phyloP scores from a whole-genome alignment of 2,888 invertebrate genomes.

The Lucinisca nassula region DNA sequence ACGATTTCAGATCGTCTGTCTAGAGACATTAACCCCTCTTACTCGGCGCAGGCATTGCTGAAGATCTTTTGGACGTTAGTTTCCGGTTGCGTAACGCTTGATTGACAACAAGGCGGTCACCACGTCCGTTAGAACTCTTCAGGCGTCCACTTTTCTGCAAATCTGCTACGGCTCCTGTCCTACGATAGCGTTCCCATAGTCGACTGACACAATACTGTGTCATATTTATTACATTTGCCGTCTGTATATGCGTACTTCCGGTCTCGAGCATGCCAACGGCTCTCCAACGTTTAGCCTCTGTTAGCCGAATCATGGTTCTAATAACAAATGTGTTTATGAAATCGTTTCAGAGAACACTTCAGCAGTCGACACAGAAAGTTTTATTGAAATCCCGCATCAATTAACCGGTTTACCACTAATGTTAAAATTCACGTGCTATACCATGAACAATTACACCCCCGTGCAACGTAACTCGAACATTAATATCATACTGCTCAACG shows the following conservation, averaged over 20 bases:
- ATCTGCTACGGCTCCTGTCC: neutral
- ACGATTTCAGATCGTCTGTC: neutral
- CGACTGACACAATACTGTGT: neutral
- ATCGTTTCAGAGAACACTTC: neutral
- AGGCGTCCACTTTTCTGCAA: neutral
- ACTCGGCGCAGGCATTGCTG: neutral
- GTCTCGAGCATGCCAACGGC: neutral
- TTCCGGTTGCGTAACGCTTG: neutral
- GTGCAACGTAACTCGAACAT: neutral
- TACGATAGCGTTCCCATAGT: neutral
- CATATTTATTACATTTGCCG: neutral
- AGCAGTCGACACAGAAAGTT: neutral
- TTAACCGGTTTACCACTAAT: neutral
- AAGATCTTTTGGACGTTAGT: neutral
- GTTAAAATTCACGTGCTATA: neutral
- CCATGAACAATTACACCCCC: neutral
- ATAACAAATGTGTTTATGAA: neutral
- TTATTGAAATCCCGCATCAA: neutral
- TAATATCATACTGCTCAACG: neutral
- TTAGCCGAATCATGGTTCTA: neutral
- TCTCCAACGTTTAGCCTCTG: neutral
- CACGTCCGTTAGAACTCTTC: neutral
- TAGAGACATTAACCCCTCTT: neutral
- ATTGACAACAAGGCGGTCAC: neutral
- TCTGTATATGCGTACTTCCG: neutral